A percentile compares a stretch with the other conserved stretches of the same genome.
phyloP scores from a whole-genome alignment of 2,888 invertebrate species.

The Hyles lineata region DNA sequence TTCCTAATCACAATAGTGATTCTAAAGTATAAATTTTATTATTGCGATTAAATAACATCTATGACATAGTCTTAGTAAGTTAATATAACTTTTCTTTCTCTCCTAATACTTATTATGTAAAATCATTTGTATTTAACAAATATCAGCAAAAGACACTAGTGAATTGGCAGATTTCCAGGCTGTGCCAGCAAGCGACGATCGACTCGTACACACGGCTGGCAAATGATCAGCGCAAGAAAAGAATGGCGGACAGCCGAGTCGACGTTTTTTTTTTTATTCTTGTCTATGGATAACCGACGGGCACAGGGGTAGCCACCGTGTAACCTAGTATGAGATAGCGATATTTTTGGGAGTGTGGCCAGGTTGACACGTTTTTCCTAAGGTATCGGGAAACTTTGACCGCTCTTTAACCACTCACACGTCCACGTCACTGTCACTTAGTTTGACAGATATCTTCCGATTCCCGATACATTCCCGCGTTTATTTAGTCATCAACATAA shows the following conservation, averaged over 20 bases:
- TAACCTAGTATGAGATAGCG: no score
- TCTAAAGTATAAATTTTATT: constrained; percentile 27
- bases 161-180: constrained; percentile 56
- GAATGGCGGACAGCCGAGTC: constrained; percentile 8
- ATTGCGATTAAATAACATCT: not conserved
- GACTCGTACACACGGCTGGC: constrained; percentile 40
- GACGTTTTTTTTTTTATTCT: no score
- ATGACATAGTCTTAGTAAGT: not conserved
- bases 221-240: constrained; percentile 20
- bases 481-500: no score
- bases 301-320: no score
- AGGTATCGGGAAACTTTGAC: no score
- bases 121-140: constrained; percentile 2
- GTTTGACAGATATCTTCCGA: no score
- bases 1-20: constrained; percentile 42
- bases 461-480: no score
- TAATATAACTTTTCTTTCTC: not conserved
- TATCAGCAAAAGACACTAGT: constrained; percentile 42
- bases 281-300: no score
- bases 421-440: no score
- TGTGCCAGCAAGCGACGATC: constrained; percentile 52
- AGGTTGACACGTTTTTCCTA: no score
- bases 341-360: no score
- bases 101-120: constrained; percentile 2
- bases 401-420: no score